phyloP scores from a whole-genome alignment of 2,797 vertebrate species.

The Picus viridis region DNA sequence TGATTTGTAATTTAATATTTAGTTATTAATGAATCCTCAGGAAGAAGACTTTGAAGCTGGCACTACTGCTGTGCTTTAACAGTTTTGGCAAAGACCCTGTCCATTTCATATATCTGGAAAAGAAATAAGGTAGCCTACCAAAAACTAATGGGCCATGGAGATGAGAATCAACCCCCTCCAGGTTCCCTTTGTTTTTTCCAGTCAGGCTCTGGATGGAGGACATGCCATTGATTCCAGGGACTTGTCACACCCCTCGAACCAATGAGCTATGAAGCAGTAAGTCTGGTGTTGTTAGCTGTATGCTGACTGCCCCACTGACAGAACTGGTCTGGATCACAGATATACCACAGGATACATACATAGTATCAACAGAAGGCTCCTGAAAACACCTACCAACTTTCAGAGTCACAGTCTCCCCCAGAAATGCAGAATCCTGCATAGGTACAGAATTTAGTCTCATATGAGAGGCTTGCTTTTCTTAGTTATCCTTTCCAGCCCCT shows the following conservation, averaged over 20 bases:
- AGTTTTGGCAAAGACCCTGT: background rate
- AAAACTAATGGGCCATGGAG: background rate
- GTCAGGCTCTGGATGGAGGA: background rate
- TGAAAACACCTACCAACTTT: background rate
- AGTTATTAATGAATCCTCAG: background rate
- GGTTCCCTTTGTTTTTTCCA: background rate
- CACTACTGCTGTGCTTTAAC: background rate
- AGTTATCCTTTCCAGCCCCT: background rate
- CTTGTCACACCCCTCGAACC: background rate
- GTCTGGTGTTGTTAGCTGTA: background rate
- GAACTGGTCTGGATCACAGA: background rate
- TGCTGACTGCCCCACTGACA: background rate
- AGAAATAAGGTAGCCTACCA: background rate
- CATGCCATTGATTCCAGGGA: constrained; percentile 7
- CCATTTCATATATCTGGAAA: background rate
- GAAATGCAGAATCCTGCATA: background rate
- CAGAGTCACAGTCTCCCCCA: background rate
- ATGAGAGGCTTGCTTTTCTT: background rate
- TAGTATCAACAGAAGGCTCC: background rate
- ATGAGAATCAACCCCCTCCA: fast-evolving
- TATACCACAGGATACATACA: background rate
- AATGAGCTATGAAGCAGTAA: background rate
- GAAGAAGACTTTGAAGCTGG: background rate
- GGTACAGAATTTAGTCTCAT: fast-evolving
- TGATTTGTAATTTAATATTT: background rate